A percentile compares a stretch with the other conserved stretches of the same genome.
Evolutionary conservation across 2,888 invertebrate genomes (phyloP).

Genomic region (Acrobasis consociella): DNA sequence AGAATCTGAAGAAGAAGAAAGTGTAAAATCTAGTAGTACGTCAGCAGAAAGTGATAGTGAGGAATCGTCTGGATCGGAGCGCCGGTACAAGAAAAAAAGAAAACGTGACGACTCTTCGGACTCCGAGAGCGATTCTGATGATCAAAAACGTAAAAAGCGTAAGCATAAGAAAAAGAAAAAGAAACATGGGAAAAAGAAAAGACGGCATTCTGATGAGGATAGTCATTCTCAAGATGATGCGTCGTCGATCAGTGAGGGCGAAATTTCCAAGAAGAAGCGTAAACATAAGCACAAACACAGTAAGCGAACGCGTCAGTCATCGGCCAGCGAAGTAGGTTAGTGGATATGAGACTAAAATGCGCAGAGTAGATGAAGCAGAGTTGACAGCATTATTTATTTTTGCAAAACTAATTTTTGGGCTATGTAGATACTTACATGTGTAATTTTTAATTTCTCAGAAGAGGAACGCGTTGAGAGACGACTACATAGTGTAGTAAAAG

Average conservation of each 20-base stretch:
- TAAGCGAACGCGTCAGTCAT: constrained; percentile 58
- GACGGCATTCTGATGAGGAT: constrained; percentile 58
- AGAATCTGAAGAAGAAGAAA: constrained; percentile 67
- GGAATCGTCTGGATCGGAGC: constrained; percentile 64
- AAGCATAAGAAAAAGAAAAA: constrained; percentile 81
- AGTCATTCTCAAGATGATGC: constrained; percentile 56
- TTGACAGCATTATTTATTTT: no score
- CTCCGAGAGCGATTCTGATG: constrained; percentile 70
- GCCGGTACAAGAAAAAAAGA: constrained; percentile 73
- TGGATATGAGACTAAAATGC: not conserved
- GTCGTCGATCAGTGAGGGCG: constrained; percentile 67
- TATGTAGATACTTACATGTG: constrained; percentile 4
- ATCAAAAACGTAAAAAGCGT: constrained; percentile 71
- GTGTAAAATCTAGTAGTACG: constrained; percentile 65
- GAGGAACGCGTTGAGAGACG: constrained; percentile 54
- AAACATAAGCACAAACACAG: constrained; percentile 73
- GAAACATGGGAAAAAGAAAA: constrained; percentile 75
- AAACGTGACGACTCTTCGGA: constrained; percentile 71
- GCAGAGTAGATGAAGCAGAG: no score
- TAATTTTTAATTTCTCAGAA: constrained; percentile 35
- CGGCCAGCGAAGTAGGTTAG: constrained; percentile 59
- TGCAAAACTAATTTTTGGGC: not conserved
- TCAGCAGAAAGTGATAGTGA: constrained; percentile 73
- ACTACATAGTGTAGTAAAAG: constrained; percentile 73
- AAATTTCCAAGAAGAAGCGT: constrained; percentile 68